Evolutionary conservation across 2,113 vertebrate species (phyloP).

Genomic region (Mus pahari): DNA sequence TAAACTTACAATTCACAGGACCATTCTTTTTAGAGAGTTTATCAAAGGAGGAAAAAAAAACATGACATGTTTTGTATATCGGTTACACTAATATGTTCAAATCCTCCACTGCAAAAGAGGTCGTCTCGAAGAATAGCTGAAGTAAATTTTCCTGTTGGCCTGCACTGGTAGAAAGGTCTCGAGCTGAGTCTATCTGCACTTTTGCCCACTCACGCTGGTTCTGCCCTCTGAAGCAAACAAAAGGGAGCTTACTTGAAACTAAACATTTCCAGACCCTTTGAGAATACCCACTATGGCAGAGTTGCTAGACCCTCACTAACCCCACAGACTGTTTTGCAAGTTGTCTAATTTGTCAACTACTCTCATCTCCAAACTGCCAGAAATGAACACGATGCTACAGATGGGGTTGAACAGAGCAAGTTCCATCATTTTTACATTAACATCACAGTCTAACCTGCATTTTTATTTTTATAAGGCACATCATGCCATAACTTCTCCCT

Average conservation of each 20-base stretch:
- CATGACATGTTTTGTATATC: background rate
- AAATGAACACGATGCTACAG: slow-evolving; percentile 66
- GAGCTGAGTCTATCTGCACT: background rate
- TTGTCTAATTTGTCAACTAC: slow-evolving; percentile 76
- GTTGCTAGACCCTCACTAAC: slow-evolving; percentile 37
- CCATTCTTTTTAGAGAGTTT: slow-evolving; percentile 26
- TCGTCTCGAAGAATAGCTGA: background rate
- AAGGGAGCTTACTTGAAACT: slow-evolving; percentile 24
- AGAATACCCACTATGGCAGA: slow-evolving; percentile 48
- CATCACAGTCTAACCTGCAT: slow-evolving; percentile 38
- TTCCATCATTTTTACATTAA: slow-evolving; percentile 61
- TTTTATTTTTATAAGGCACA: slow-evolving; percentile 39
- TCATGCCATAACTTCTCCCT: background rate
- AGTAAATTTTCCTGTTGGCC: background rate
- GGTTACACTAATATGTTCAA: slow-evolving; percentile 24
- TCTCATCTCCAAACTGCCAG: slow-evolving; percentile 68
- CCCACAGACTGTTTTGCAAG: slow-evolving; percentile 51
- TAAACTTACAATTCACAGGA: background rate
- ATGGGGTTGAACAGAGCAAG: slow-evolving; percentile 61
- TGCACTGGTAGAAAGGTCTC: slow-evolving; percentile 44
- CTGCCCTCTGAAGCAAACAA: slow-evolving; percentile 39
- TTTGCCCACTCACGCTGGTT: slow-evolving; percentile 29
- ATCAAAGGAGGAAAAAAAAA: slow-evolving; percentile 16
- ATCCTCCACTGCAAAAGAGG: slow-evolving; percentile 25
- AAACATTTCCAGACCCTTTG: slow-evolving; percentile 64